These are phyloP conservation scores for Mormyrops boulengeri DNA, from an alignment of 2,797 vertebrate species.

Conservation along the genomic window DNA sequence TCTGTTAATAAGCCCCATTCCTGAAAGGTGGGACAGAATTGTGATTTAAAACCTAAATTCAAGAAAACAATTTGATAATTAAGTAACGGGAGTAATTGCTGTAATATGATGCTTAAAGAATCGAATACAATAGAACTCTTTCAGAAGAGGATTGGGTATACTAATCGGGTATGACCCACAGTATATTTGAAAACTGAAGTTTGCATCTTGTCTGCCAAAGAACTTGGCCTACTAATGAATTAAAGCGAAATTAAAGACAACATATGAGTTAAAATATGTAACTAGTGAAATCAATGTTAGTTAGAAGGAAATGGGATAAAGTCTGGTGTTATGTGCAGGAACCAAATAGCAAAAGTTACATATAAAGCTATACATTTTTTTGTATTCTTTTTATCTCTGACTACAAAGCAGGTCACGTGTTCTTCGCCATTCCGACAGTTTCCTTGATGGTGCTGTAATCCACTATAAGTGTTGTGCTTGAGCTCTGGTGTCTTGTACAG, in stretches of 20 bases:
- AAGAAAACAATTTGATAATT: neutral
- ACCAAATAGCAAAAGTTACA: neutral
- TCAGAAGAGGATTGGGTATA: neutral
- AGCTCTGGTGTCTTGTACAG: neutral
- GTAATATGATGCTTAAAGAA: neutral
- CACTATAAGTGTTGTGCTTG: neutral
- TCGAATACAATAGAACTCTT: neutral
- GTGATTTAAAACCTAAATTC: neutral
- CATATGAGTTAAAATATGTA: neutral
- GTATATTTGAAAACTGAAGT: neutral
- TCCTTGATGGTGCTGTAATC: neutral
- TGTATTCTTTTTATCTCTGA: neutral
- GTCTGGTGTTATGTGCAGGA: neutral
- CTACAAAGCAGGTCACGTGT: neutral
- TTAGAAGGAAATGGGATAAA: neutral
- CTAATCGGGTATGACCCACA: neutral
- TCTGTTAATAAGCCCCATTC: neutral
- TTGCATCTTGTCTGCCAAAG: neutral
- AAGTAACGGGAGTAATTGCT: neutral
- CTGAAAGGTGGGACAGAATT: neutral
- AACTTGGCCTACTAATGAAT: neutral
- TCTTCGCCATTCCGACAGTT: neutral
- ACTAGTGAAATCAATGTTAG: neutral
- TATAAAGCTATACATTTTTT: neutral
- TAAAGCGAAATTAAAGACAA: neutral